A percentile compares a stretch with the other conserved stretches of the same genome.
Conservation (phyloP, 2,888 invertebrate species). For the Synergus umbraculus region DNA sequence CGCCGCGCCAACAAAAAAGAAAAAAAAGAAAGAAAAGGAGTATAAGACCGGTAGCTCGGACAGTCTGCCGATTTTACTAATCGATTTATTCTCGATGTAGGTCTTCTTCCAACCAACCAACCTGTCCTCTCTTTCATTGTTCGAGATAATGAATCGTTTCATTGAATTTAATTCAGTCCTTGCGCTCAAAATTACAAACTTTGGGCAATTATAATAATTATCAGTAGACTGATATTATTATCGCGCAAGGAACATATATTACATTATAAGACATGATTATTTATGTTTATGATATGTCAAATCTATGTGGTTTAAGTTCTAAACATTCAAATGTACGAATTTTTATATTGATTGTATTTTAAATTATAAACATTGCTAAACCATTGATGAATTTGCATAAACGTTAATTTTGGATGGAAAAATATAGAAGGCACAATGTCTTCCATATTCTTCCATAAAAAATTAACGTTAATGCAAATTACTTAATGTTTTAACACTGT, state of each 20-base stretch:
- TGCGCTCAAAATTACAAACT: not conserved
- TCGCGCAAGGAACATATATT: not conserved
- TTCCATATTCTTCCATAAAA: too few species aligned
- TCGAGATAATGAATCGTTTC: not conserved
- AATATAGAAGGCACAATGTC: too few species aligned
- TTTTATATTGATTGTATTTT: too few species aligned
- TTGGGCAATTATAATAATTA: not conserved
- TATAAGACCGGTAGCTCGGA: constrained; percentile 42
- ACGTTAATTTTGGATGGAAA: too few species aligned
- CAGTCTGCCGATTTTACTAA: constrained; percentile 49
- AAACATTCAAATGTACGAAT: too few species aligned
- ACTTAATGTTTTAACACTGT: too few species aligned
- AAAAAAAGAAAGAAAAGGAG: constrained; percentile 33
- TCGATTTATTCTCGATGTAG: constrained; percentile 43
- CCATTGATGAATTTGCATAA: too few species aligned
- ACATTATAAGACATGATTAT: not conserved
- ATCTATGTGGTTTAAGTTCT: too few species aligned
- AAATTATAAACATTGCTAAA: too few species aligned
- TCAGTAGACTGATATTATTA: not conserved
- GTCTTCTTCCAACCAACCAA: not conserved
- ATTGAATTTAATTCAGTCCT: not conserved
- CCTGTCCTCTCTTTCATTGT: not conserved
- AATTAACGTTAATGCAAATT: too few species aligned
- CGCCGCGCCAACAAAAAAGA: constrained; percentile 42
- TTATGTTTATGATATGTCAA: not conserved